Percentiles rank a stretch among this genome's conserved stretches.
Conservation (phyloP, 2,888 invertebrate genomes). For the Orgyia antiqua region DNA sequence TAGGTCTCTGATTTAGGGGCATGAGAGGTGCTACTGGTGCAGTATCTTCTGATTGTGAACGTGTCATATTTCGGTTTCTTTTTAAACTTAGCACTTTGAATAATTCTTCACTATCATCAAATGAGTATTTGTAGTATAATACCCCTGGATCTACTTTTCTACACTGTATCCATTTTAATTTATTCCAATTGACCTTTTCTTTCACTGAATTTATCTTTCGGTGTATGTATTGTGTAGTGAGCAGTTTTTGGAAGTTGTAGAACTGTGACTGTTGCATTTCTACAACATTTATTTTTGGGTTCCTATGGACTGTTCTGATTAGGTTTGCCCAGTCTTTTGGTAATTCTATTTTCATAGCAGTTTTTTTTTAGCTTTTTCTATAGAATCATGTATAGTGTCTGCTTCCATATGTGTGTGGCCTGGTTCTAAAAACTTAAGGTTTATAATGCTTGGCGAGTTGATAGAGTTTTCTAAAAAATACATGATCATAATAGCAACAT, state of each 20-base stretch:
- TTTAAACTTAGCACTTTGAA: conserved; percentile 10
- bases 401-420: conserved; percentile 11
- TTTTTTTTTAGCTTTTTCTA: conserved; percentile 13
- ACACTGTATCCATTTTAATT: conserved; percentile 7
- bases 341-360: conserved; percentile 13
- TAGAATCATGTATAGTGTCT: conserved; percentile 12
- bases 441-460: conserved; percentile 11
- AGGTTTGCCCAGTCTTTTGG: conserved; percentile 13
- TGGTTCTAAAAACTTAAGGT: conserved; percentile 10
- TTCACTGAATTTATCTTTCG: conserved; percentile 10
- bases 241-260: background rate
- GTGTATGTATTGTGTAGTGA: conserved; percentile 5
- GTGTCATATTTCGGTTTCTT: conserved; percentile 9
- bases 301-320: conserved; percentile 12
- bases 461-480: conserved; percentile 9
- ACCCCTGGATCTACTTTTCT: conserved; percentile 5
- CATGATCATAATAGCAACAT: conserved; percentile 10
- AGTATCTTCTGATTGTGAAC: conserved; percentile 7
- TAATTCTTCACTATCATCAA: conserved; percentile 5
- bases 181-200: conserved; percentile 11
- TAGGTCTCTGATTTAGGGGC: conserved; percentile 13
- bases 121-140: conserved; percentile 5
- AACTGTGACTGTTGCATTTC: conserved; percentile 10
- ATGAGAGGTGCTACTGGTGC: conserved; percentile 10
- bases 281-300: conserved; percentile 12